Base-by-base conservation (phyloP, 2,113 vertebrate genomes). In the Arenaria interpres region DNA sequence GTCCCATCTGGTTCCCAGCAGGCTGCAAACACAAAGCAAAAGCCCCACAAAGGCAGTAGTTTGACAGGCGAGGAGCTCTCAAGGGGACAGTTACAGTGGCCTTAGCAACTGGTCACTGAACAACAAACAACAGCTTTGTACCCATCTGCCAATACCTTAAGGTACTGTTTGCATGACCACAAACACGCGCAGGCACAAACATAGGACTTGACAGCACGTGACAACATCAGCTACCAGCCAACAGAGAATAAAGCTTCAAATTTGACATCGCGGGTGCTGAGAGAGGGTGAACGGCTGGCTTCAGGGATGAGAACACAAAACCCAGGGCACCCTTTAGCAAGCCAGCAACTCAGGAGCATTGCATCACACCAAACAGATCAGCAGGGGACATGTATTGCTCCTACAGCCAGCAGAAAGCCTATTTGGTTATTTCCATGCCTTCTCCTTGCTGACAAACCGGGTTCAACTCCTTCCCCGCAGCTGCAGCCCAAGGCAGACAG, bases 191-290 rank as follows among this genome's bases (percentile, higher is more conserved):
- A 63, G 56, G 43, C 50, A 48, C 35, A 67, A 62, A 77, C 85
- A 21, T 0, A 48, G 59, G 73, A 14, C 53, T 33, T 6, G 48
- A 77, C 68, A 66, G 15, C 1, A 3, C 0, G 2, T 13, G 62
- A 30, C 6, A 5, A 10, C 63, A 8, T 12, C 72, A 63, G 57
- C 68, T 11, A 21, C 77, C 68, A 68, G 46, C 11, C 17, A 41
- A 3, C 0, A 3, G 3, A 11, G 3, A 60, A 67, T 10, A 35
- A 54, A 66, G 59, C 25, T 78, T 66, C 9, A 39, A 73, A 37
- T 10, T 7, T 33, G 16, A 16, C 7, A 18, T 59, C 0, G 0
- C 20, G 8, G 74, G 64, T 12, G 12, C 54, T 35, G 16, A 53
- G 62, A 78, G 51, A 64, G 48, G 57, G 43, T 57, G 57, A 86